phyloP scores from a whole-genome alignment of 2,888 invertebrate genomes.

The Philereme vetulata region DNA sequence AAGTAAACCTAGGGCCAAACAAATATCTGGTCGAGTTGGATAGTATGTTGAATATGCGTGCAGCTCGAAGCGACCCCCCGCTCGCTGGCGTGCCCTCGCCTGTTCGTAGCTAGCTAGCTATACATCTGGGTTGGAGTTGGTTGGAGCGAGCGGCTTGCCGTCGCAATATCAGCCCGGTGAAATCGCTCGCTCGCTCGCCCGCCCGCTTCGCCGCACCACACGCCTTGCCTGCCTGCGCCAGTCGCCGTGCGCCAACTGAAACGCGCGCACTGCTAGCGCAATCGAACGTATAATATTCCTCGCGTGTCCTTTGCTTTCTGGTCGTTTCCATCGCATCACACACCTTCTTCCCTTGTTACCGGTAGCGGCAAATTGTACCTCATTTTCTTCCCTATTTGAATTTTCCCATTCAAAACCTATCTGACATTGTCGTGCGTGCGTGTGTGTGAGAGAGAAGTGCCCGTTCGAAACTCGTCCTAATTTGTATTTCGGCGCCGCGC shows the following conservation, averaged over 20 bases:
- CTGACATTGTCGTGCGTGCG: conserved; percentile 45
- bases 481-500: conserved; percentile 62
- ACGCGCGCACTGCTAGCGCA: conserved; percentile 82
- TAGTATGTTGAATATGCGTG: conserved; percentile 59
- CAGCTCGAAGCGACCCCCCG: conserved; percentile 72
- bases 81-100: conserved; percentile 74
- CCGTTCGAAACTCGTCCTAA: conserved; percentile 66
- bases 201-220: conserved; percentile 78
- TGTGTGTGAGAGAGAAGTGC: conserved; percentile 63
- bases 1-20: conserved; percentile 52
- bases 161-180: conserved; percentile 83
- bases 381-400: conserved; percentile 51
- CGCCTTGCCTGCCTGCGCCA: conserved; percentile 82
- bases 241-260: conserved; percentile 83
- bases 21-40: conserved; percentile 70
- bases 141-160: conserved; percentile 74
- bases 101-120: conserved; percentile 63
- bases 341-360: conserved; percentile 51
- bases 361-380: conserved; percentile 44
- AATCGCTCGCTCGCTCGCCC: conserved; percentile 75
- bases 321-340: conserved; percentile 56
- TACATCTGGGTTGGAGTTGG: conserved; percentile 77
- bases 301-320: conserved; percentile 65
- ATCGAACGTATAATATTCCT: conserved; percentile 74
- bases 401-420: conserved; percentile 47